phyloP scores from a whole-genome alignment of 2,113 vertebrate species.

The Nothobranchius kuhntae region DNA sequence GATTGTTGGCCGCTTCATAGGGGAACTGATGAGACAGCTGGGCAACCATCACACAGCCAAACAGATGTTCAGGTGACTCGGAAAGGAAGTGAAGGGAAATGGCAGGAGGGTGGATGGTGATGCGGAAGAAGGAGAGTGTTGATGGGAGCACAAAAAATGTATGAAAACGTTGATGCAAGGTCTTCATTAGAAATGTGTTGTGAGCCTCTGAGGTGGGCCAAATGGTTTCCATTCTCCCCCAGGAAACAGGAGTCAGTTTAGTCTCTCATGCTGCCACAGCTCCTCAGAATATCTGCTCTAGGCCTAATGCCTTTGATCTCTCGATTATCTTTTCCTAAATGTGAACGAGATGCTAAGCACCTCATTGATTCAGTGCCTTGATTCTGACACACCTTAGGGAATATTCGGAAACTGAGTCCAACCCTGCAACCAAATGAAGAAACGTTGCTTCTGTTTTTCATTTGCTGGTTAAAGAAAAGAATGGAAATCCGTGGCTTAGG shows the following conservation, averaged over 20 bases:
- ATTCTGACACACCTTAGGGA: constrained; percentile 49
- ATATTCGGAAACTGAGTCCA: constrained; percentile 44
- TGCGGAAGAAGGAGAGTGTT: constrained; percentile 19
- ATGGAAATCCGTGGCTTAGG: constrained; percentile 28
- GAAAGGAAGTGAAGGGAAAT: constrained; percentile 45
- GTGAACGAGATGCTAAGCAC: constrained; percentile 47
- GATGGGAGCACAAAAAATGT: constrained; percentile 19
- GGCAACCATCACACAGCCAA: constrained; percentile 68
- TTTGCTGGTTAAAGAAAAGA: constrained; percentile 14
- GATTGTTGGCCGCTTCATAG: constrained; percentile 68
- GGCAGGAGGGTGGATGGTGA: constrained; percentile 19
- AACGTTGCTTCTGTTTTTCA: constrained; percentile 16
- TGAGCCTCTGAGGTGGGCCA: constrained; percentile 31
- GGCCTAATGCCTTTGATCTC: constrained; percentile 66
- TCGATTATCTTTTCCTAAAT: constrained; percentile 63
- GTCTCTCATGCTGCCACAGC: constrained; percentile 49
- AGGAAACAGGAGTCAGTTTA: constrained; percentile 38
- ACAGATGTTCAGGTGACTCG: constrained; percentile 73
- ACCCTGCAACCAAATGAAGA: constrained; percentile 39
- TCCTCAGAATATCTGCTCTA: constrained; percentile 31
- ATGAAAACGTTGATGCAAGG: constrained; percentile 41
- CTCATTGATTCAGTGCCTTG: constrained; percentile 49
- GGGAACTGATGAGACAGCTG: constrained; percentile 69
- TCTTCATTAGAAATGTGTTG: constrained; percentile 55
- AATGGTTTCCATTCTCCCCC: constrained; percentile 24